Conservation (phyloP, 2,888 invertebrate species). For the Drosophila diplacantha region DNA sequence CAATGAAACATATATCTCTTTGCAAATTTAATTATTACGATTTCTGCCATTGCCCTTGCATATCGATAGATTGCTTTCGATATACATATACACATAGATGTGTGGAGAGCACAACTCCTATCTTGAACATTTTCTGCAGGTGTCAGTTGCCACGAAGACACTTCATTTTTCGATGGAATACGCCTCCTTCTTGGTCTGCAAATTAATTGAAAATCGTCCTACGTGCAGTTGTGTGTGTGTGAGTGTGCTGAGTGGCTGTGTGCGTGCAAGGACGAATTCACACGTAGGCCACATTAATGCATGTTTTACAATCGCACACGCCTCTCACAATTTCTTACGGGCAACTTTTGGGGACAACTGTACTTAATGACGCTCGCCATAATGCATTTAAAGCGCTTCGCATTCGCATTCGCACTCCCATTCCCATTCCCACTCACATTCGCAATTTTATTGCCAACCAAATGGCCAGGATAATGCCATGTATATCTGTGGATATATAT, state of each 20-base stretch:
- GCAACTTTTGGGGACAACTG: conserved; percentile 39
- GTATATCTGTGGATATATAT: conserved; percentile 2
- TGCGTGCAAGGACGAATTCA: conserved; percentile 26
- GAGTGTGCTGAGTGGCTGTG: conserved; percentile 7
- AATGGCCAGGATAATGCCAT: conserved; percentile 23
- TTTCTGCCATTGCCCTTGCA: background rate
- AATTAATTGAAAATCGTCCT: conserved; percentile 56
- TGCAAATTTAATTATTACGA: too few species aligned
- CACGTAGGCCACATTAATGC: conserved; percentile 59
- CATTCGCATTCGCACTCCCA: background rate
- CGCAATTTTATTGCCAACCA: conserved; percentile 43
- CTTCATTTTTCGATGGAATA: conserved; percentile 25
- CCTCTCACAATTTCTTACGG: conserved; percentile 35
- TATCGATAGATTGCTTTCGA: background rate
- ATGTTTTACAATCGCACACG: conserved; percentile 55
- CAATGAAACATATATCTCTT: too few species aligned
- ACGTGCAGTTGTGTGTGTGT: conserved; percentile 20
- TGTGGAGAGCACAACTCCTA: conserved; percentile 32
- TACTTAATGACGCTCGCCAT: conserved; percentile 41
- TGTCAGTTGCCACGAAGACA: conserved; percentile 49
- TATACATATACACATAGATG: conserved; percentile 9
- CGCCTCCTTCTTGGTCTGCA: conserved; percentile 28
- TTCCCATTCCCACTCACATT: conserved; percentile 17
- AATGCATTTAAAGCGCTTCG: conserved; percentile 53
- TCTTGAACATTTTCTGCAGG: conserved; percentile 51